These are phyloP conservation scores for Halichondria panicea DNA, from an alignment of 37 sponge, comb jelly and placozoan genomes.

Conservation along the genomic window DNA sequence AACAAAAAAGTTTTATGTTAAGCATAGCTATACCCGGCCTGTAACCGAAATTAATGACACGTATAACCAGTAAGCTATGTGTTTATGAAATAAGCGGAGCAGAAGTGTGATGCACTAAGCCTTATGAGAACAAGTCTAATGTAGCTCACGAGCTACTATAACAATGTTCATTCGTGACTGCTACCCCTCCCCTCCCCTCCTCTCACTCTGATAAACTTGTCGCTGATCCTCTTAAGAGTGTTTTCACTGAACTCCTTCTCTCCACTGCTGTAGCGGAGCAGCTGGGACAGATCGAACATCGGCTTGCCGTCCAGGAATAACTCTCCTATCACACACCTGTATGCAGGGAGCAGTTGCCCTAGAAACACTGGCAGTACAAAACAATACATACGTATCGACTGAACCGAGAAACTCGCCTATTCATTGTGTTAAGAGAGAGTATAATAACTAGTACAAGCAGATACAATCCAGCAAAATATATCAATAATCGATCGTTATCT, in stretches of 20 bases:
- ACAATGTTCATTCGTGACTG: background rate
- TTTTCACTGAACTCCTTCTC: constrained; percentile 14
- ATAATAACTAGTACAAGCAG: background rate
- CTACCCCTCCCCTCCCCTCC: background rate
- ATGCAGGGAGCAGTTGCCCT: background rate
- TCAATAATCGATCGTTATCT: background rate
- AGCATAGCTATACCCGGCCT: too few species aligned
- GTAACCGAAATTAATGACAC: too few species aligned
- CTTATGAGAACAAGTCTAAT: background rate
- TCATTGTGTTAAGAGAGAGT: background rate
- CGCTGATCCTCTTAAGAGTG: constrained; percentile 52
- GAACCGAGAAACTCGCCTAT: background rate
- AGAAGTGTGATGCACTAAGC: background rate
- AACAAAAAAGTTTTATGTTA: too few species aligned
- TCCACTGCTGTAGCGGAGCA: constrained; percentile 73
- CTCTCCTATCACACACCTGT: constrained; percentile 91
- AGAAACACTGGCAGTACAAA: background rate
- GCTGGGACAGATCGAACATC: constrained; percentile 84
- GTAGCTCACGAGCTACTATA: background rate
- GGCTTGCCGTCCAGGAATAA: constrained; percentile 85
- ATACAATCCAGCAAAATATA: constrained; percentile 11
- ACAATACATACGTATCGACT: background rate
- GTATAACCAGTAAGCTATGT: too few species aligned
- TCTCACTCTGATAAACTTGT: constrained; percentile 58
- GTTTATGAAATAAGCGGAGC: too few species aligned